Evolutionary conservation across 2,113 vertebrate genomes (phyloP).

Genomic region (Pterocles burchelli): DNA sequence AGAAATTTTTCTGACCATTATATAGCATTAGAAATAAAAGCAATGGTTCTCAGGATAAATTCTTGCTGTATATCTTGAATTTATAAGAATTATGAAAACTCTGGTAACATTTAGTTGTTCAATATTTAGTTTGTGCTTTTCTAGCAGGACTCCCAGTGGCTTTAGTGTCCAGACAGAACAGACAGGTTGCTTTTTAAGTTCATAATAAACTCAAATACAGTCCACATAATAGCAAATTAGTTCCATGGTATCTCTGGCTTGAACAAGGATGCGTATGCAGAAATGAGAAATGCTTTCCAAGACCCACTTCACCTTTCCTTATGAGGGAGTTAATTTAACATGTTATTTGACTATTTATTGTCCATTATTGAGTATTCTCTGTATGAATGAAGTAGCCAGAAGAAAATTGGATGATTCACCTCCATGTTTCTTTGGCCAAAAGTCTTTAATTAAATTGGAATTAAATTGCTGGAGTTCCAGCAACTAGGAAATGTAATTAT

Average conservation of each 20-base stretch:
- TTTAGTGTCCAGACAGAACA: background rate
- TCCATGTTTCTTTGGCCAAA: background rate
- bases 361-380: background rate
- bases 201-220: background rate
- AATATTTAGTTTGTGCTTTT: background rate
- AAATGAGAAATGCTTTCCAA: background rate
- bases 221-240: background rate
- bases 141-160: background rate
- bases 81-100: background rate
- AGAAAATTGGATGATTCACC: conserved; percentile 55
- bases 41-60: background rate
- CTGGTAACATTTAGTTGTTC: background rate
- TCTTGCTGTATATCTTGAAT: background rate
- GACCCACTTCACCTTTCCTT: background rate
- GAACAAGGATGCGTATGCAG: background rate
- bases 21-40: background rate
- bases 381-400: conserved; percentile 1
- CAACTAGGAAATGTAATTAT: conserved; percentile 26
- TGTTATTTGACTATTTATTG: background rate
- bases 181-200: background rate
- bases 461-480: conserved; percentile 48
- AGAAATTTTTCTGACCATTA: background rate
- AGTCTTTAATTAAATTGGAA: conserved; percentile 53
- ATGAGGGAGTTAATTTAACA: background rate
- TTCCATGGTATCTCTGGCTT: background rate